A percentile compares a stretch with the other conserved stretches of the same genome.
These are phyloP conservation scores for Halisarca cf. caerulea DNA, from an alignment of 37 sponge, comb jelly and placozoan species.

Conservation along the genomic window DNA sequence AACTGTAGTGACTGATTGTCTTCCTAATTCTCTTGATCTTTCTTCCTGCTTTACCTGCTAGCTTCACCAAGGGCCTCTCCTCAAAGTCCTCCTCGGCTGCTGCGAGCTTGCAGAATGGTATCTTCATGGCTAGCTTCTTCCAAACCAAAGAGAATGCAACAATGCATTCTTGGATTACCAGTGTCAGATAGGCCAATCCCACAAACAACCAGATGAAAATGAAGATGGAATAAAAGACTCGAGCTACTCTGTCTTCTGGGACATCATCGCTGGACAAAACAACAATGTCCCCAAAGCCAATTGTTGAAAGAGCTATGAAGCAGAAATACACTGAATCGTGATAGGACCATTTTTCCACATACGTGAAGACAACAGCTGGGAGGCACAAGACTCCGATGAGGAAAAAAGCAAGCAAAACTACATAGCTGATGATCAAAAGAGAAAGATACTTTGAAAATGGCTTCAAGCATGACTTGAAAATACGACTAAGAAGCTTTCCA, in stretches of 20 bases:
- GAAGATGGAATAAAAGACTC: constrained; percentile 1
- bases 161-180: constrained; percentile 14
- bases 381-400: constrained; percentile 11
- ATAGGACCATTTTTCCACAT: constrained; percentile 18
- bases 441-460: neutral
- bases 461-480: constrained; percentile 5
- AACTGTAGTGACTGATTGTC: too few species aligned
- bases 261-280: neutral
- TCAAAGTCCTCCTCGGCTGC: neutral
- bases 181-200: constrained; percentile 14
- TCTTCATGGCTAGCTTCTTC: neutral
- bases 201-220: constrained; percentile 19
- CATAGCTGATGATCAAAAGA: neutral
- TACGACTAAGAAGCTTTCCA: constrained; percentile 19
- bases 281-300: constrained; percentile 58
- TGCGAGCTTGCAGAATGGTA: neutral
- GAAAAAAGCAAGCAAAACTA: neutral
- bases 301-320: constrained; percentile 43
- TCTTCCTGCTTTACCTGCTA: neutral
- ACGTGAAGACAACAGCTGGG: constrained; percentile 30
- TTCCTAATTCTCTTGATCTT: constrained; percentile 21
- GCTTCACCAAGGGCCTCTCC: neutral
- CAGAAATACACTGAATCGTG: constrained; percentile 23
- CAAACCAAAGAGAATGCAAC: neutral
- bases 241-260: neutral